phyloP scores from a whole-genome alignment of 2,113 vertebrate species.

The Hoplias malabaricus region DNA sequence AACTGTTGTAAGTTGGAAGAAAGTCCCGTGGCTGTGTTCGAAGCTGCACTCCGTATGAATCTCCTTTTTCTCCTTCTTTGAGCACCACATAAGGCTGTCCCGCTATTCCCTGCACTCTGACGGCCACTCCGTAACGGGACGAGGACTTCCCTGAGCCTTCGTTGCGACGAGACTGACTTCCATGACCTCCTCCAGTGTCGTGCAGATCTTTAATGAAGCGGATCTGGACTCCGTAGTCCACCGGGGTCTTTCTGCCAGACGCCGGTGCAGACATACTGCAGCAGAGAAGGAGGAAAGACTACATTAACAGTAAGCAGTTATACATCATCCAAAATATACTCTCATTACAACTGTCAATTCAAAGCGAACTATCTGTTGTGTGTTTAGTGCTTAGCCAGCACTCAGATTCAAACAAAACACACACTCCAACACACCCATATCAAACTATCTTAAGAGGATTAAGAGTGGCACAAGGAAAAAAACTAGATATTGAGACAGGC shows the following conservation, averaged over 20 bases:
- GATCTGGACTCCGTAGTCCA: constrained; percentile 92
- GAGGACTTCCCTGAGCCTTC: constrained; percentile 44
- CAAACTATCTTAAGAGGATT: no score
- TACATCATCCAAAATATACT: background rate
- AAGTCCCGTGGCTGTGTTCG: constrained; percentile 59
- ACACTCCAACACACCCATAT: no score
- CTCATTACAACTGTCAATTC: no score
- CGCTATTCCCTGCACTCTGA: constrained; percentile 89
- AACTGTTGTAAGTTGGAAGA: constrained; percentile 67
- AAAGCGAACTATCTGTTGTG: no score
- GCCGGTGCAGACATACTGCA: constrained; percentile 70
- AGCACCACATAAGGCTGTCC: constrained; percentile 94
- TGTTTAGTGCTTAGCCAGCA: no score
- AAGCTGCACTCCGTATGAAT: constrained; percentile 87
- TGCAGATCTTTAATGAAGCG: constrained; percentile 86
- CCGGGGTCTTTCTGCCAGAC: constrained; percentile 72
- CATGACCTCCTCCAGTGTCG: constrained; percentile 57
- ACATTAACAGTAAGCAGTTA: background rate
- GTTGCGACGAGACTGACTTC: constrained; percentile 40
- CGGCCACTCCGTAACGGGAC: constrained; percentile 86
- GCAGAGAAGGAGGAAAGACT: background rate
- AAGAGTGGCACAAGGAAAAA: no score
- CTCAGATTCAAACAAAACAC: no score
- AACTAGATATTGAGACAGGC: no score
- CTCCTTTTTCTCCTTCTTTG: constrained; percentile 85